Base-by-base conservation (phyloP, 1,140 invertebrate genomes). In the Amphibalanus amphitrite region DNA sequence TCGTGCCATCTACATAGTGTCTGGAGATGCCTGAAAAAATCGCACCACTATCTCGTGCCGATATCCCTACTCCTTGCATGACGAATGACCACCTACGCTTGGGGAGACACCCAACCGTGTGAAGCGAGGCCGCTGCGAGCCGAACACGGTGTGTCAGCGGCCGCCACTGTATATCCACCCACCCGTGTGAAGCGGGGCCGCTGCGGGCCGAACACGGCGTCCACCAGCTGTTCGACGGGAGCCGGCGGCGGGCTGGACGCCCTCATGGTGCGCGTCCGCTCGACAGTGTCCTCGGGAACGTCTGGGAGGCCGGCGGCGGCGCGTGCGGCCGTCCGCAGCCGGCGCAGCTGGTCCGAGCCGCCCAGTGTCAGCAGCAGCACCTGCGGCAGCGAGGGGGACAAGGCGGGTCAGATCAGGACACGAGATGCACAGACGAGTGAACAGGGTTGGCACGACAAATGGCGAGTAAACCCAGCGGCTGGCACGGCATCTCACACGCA, bases 161-260 rank as follows among this genome's bases (percentile, higher is more conserved):
- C n/a, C n/a, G n/a, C n/a, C n/a, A n/a, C n/a, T n/a, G n/a, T n/a
- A n/a, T n/a, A 15, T 38, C 20, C 28, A 79, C 78, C 78, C 81
- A 86, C 84, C 72, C 86, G 78, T 79, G 86, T 82, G 75, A 87
- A 86, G 67, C 84, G 84, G 73, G 85, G 82, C 72, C 81, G 82
- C 40, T 76, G 76, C 64, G 73, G 73, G 65, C 73, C 75, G 81
- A 92, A 92, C 81, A 92, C 90, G 72, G 88, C 88, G 79, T 97
- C 94, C 69, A 97, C 82, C 73, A 96, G 86, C 33, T 38, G 47
- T 81, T 97, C 95, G 29, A 90, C 88, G 59, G 93, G 93, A 81
- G 90, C 94, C 0, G 92, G 89, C 23, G 95, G 95, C 29, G 95
- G 95, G 26, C 94, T 96, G 70, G 93, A 93, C 1, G 96, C 90